These are phyloP conservation scores for Standfussiana lucernea DNA, from an alignment of 2,888 invertebrate genomes.

Conservation along the genomic window DNA sequence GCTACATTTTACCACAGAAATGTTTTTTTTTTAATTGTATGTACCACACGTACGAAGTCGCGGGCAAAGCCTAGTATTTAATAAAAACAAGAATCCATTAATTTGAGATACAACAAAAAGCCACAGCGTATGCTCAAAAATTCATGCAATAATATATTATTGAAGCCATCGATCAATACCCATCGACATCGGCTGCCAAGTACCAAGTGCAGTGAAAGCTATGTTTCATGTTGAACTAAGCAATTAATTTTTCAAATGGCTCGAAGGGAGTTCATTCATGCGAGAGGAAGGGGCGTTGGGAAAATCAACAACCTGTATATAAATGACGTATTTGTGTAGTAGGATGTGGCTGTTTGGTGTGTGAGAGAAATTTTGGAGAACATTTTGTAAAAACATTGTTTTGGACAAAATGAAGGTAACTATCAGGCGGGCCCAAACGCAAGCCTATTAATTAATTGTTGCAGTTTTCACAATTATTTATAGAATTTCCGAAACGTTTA, in stretches of 20 bases:
- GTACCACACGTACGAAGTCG: too few relatives aligned
- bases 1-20: too few relatives aligned
- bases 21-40: too few relatives aligned
- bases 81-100: background rate
- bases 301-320: constrained; percentile 30
- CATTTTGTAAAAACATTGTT: background rate
- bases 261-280: constrained; percentile 30
- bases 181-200: constrained; percentile 18
- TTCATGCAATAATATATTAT: constrained; percentile 45
- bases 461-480: background rate
- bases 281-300: constrained; percentile 18
- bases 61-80: too few relatives aligned
- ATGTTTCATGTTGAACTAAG: constrained; percentile 49
- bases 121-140: constrained; percentile 23
- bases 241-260: constrained; percentile 61
- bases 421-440: background rate
- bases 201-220: constrained; percentile 43
- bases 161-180: constrained; percentile 41
- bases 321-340: background rate
- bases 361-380: background rate
- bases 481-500: background rate
- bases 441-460: too few relatives aligned
- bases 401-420: background rate
- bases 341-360: background rate
- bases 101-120: constrained; percentile 20